Conservation (phyloP, 2,888 invertebrate species). For the Agrotis ipsilon region DNA sequence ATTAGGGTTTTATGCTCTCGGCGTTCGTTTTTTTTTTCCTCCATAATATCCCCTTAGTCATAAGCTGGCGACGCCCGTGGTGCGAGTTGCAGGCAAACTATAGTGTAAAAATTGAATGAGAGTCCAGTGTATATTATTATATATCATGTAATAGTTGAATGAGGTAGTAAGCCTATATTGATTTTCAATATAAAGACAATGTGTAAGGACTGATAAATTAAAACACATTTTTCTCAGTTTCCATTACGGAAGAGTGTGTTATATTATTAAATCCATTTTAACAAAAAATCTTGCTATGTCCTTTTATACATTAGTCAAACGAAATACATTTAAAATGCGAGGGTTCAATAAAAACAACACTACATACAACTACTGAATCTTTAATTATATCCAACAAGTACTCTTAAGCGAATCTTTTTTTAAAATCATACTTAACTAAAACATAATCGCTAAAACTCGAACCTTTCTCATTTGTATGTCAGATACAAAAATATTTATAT, state of each 20-base stretch:
- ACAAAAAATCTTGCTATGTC: constrained; percentile 42
- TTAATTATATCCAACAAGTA: constrained; percentile 90
- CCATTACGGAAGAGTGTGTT: constrained; percentile 44
- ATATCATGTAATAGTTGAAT: background rate
- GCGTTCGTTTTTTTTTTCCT: too few species aligned
- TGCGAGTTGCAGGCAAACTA: too few species aligned
- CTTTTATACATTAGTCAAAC: constrained; percentile 53
- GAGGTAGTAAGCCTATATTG: background rate
- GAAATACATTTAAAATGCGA: constrained; percentile 46
- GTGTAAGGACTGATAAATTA: constrained; percentile 49
- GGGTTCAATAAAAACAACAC: constrained; percentile 69
- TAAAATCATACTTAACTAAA: constrained; percentile 85
- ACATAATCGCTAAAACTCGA: constrained; percentile 86
- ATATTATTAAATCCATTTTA: constrained; percentile 47
- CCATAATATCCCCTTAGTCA: too few species aligned
- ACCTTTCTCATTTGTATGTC: constrained; percentile 81
- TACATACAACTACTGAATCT: constrained; percentile 84
- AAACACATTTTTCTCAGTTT: constrained; percentile 53
- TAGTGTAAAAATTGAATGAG: background rate
- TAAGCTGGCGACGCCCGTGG: too few species aligned
- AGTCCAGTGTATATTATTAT: background rate
- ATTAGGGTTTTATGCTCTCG: too few species aligned
- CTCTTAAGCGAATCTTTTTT: constrained; percentile 86
- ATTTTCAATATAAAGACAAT: background rate
- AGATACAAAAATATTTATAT: constrained; percentile 89